Base-by-base conservation (phyloP, 2,888 invertebrate species). In the Pollenia labialis region DNA sequence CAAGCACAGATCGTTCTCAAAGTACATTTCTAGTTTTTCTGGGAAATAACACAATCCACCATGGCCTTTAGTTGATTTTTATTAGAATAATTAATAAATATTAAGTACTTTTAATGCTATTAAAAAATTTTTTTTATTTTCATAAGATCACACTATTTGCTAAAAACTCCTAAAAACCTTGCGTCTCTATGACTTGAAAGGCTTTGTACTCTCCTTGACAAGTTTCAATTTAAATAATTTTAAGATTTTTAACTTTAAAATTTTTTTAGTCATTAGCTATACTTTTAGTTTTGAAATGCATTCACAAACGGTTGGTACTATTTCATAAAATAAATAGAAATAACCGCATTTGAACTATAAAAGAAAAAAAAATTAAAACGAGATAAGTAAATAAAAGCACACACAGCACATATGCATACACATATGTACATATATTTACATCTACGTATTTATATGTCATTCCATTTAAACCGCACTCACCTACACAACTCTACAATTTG, bases 311-410 rank as follows among this genome's bases (percentile, higher is more conserved):
- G 18, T 74, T 58, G 12, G 40, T 52, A 42, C 52, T 16, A 18
- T 72, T 82, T 76, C 18, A 46, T 52, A 62, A 82, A 69, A 52
- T 46, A 76, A 82, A 82, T 82, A 75, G 58, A 68, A 82, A 82
- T 62, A 69, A 69, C 82, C 76, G 56, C 77, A 71, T 71, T 77
- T 71, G 16, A 62, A 46, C 69, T 64, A 40, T 10, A 54, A 72
- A 52, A 64, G 18, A n/a, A n/a, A n/a, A 54, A 48, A 52, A 23
- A 23, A 18, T 32, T 32, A 32, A 32, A 71, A 11, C 12, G 12
- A 32, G 72, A 72, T 74, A 74, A 81, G 64, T 18, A 81, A 72
- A 81, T 81, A 72, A 48, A 40, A 56, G 56, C n/a, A 46, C 50
- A 9, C 23, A 14, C 46, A 50, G 7, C n/a, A 32, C 32, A 32